Percentiles rank a stretch among this genome's conserved stretches.
Evolutionary conservation across 2,888 invertebrate genomes (phyloP).

Genomic region (Macropis europaea): DNA sequence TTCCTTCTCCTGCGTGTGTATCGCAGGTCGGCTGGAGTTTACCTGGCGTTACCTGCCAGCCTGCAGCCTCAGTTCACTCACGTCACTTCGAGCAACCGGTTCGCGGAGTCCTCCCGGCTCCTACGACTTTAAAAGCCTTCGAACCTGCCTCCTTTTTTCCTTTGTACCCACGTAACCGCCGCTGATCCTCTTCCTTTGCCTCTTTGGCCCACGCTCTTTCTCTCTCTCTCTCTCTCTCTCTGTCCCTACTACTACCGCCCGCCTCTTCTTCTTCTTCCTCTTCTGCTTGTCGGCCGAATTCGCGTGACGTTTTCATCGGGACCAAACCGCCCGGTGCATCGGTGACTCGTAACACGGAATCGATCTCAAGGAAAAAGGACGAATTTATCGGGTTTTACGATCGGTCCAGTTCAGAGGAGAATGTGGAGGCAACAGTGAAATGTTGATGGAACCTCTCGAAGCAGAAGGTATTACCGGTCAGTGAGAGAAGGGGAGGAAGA

Average conservation of each 20-base stretch:
- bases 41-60: conserved; percentile 79
- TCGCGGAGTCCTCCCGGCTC: conserved; percentile 67
- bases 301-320: conserved; percentile 41
- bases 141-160: conserved; percentile 40
- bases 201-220: not conserved
- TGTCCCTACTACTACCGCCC: not conserved
- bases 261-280: not conserved
- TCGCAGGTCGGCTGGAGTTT: conserved; percentile 75
- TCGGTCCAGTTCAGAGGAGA: conserved; percentile 13
- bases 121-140: conserved; percentile 62
- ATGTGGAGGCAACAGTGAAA: conserved; percentile 50
- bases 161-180: conserved; percentile 41
- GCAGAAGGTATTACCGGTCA: conserved; percentile 23
- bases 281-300: not conserved
- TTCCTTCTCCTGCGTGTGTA: conserved; percentile 54
- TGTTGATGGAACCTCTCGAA: conserved; percentile 33
- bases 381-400: conserved; percentile 4
- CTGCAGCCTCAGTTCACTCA: conserved; percentile 78
- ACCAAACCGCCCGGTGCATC: conserved; percentile 12
- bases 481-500: conserved; percentile 39
- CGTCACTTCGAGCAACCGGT: conserved; percentile 80
- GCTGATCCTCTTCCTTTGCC: conserved; percentile 30
- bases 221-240: not conserved
- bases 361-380: not conserved
- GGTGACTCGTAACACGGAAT: conserved; percentile 22